phyloP scores from a whole-genome alignment of 2,888 invertebrate species.

The Ophion slaviceki region DNA sequence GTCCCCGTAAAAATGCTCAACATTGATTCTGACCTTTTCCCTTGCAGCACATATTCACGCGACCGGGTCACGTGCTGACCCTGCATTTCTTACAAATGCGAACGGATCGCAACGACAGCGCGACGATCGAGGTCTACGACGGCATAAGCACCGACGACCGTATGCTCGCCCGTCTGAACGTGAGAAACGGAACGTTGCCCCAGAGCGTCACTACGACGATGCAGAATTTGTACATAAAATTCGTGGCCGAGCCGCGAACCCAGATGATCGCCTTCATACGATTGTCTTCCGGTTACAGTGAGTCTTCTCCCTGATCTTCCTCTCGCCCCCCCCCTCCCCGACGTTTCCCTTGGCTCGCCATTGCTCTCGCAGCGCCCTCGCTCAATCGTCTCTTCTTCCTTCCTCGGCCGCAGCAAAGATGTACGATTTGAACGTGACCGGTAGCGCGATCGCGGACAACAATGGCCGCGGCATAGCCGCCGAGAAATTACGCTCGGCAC shows the following conservation, averaged over 20 bases:
- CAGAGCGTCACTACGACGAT: slow-evolving; percentile 94
- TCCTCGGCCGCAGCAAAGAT: slow-evolving; percentile 85
- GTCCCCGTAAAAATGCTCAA: not conserved
- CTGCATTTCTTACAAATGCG: slow-evolving; percentile 93
- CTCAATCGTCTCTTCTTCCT: not conserved
- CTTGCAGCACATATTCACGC: slow-evolving; percentile 89
- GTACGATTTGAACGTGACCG: slow-evolving; percentile 94
- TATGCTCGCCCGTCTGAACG: slow-evolving; percentile 88
- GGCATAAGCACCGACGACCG: slow-evolving; percentile 90
- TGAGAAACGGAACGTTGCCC: slow-evolving; percentile 94
- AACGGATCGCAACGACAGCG: slow-evolving; percentile 90
- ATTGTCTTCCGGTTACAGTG: slow-evolving; percentile 90
- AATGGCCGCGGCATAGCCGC: slow-evolving; percentile 97
- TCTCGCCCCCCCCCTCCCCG: not conserved
- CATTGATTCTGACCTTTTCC: slow-evolving; percentile 3
- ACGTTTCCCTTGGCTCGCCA: too few species aligned
- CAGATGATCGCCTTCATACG: slow-evolving; percentile 91
- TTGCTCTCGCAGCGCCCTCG: not conserved
- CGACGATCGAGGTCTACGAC: slow-evolving; percentile 91
- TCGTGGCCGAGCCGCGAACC: slow-evolving; percentile 89
- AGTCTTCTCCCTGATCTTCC: slow-evolving; percentile 68
- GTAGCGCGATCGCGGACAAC: slow-evolving; percentile 94
- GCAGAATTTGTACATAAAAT: slow-evolving; percentile 92
- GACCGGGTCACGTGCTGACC: slow-evolving; percentile 92
- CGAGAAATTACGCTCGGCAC: slow-evolving; percentile 94